phyloP scores from a whole-genome alignment of 2,888 invertebrate species.

The Andrena bicolor region DNA sequence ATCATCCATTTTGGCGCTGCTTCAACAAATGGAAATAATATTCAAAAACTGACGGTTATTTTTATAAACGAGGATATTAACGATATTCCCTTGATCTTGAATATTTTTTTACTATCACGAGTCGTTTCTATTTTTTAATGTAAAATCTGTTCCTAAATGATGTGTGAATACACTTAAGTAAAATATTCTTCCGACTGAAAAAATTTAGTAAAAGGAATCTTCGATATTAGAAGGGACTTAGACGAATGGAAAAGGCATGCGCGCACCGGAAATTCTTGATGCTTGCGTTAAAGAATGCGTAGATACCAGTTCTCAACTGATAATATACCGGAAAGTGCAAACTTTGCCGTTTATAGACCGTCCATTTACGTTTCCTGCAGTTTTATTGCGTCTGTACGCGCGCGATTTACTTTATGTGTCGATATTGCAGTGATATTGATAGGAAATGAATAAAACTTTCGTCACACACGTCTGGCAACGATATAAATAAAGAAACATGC shows the following conservation, averaged over 20 bases:
- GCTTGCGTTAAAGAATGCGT: conserved; percentile 2
- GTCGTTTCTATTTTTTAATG: no score
- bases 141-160: no score
- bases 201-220: not conserved
- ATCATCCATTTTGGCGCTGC: no score
- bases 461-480: not conserved
- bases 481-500: not conserved
- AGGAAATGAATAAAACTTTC: not conserved
- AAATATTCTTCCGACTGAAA: not conserved
- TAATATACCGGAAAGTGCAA: conserved; percentile 20
- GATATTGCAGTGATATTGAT: not conserved
- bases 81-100: no score
- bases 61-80: no score
- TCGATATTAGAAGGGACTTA: not conserved
- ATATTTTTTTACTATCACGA: no score
- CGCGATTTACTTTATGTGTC: not conserved
- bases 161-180: not conserved
- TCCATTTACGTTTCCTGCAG: conserved; percentile 12
- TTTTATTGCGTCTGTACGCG: not conserved
- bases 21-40: no score
- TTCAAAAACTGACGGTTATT: no score
- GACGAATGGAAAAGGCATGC: not conserved
- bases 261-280: not conserved
- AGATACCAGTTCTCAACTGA: conserved; percentile 20
- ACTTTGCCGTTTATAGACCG: conserved; percentile 1